These are phyloP conservation scores for Mirza zaza DNA, from an alignment of 2,113 vertebrate genomes.

Conservation along the genomic window DNA sequence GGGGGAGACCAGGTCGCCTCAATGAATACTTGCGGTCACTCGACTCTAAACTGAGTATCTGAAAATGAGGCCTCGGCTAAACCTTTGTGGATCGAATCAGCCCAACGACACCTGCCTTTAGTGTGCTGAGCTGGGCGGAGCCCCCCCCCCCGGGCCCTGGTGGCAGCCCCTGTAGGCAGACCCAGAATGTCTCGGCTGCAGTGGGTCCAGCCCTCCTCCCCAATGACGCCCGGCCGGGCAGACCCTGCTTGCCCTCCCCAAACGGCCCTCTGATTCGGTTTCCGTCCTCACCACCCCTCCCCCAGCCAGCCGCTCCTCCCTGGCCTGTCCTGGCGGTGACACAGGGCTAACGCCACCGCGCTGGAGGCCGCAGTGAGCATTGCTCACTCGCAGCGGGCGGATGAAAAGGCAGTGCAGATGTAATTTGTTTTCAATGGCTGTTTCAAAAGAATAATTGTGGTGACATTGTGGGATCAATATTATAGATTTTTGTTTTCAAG, in stretches of 20 bases:
- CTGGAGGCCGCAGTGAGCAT: slow-evolving; percentile 92
- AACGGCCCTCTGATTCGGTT: slow-evolving; percentile 63
- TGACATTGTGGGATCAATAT: slow-evolving; percentile 99
- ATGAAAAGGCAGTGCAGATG: slow-evolving; percentile 99
- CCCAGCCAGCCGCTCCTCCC: neutral
- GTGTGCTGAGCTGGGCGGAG: slow-evolving; percentile 23
- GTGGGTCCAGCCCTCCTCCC: slow-evolving; percentile 42
- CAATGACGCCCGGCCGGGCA: slow-evolving; percentile 62
- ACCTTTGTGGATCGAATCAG: slow-evolving; percentile 71
- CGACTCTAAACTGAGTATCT: slow-evolving; percentile 67
- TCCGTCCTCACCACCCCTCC: neutral
- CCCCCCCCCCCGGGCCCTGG: neutral
- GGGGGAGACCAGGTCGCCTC: slow-evolving; percentile 69
- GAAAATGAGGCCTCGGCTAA: slow-evolving; percentile 49
- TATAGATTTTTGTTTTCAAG: slow-evolving; percentile 99
- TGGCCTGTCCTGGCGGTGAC: slow-evolving; percentile 85
- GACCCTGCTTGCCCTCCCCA: slow-evolving; percentile 53
- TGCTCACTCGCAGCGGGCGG: slow-evolving; percentile 97
- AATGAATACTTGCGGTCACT: slow-evolving; percentile 69
- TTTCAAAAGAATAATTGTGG: slow-evolving; percentile 99
- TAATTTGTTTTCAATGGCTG: slow-evolving; percentile 99
- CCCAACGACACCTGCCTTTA: slow-evolving; percentile 48
- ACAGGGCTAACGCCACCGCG: slow-evolving; percentile 85
- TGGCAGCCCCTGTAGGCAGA: rapidly evolving
- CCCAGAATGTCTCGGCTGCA: neutral